phyloP scores from a whole-genome alignment of 2,888 invertebrate species.

The Shargacucullia verbasci region DNA sequence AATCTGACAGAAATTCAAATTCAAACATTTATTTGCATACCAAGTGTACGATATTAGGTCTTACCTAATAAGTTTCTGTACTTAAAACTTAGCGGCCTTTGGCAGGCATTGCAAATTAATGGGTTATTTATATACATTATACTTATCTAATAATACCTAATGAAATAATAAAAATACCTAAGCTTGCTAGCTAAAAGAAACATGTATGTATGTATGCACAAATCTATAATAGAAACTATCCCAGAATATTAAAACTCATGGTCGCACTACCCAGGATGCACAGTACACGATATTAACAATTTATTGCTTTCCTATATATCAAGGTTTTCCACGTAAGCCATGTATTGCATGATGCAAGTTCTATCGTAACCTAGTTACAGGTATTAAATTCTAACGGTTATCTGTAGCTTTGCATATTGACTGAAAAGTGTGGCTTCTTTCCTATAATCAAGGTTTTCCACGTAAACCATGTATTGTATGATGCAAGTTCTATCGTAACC shows the following conservation, averaged over 20 bases:
- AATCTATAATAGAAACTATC: background rate
- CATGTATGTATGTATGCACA: too few relatives aligned
- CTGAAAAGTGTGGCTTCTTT: background rate
- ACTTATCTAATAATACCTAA: too few relatives aligned
- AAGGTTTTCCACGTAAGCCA: slow-evolving; percentile 24
- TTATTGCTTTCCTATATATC: slow-evolving; percentile 47
- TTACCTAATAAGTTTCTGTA: too few relatives aligned
- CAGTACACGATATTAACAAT: slow-evolving; percentile 19
- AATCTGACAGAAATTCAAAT: too few relatives aligned
- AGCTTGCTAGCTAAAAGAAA: too few relatives aligned
- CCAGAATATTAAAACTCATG: slow-evolving; percentile 1
- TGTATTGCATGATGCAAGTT: slow-evolving; percentile 35
- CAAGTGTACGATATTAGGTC: too few relatives aligned
- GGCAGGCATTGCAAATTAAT: too few relatives aligned
- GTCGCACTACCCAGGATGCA: slow-evolving; percentile 46
- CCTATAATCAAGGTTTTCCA: slow-evolving; percentile 45
- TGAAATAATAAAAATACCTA: too few relatives aligned
- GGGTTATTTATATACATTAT: too few relatives aligned
- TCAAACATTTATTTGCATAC: too few relatives aligned
- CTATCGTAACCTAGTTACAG: slow-evolving; percentile 23
- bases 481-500: slow-evolving; percentile 34
- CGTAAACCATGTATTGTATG: slow-evolving; percentile 19
- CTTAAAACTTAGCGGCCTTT: too few relatives aligned
- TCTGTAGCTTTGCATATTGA: too few relatives aligned
- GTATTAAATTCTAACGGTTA: background rate